Percentiles rank a stretch among this genome's conserved stretches.
These are phyloP conservation scores for Thysanoteuthis rhombus DNA, from an alignment of 2,888 invertebrate genomes.

Conservation along the genomic window DNA sequence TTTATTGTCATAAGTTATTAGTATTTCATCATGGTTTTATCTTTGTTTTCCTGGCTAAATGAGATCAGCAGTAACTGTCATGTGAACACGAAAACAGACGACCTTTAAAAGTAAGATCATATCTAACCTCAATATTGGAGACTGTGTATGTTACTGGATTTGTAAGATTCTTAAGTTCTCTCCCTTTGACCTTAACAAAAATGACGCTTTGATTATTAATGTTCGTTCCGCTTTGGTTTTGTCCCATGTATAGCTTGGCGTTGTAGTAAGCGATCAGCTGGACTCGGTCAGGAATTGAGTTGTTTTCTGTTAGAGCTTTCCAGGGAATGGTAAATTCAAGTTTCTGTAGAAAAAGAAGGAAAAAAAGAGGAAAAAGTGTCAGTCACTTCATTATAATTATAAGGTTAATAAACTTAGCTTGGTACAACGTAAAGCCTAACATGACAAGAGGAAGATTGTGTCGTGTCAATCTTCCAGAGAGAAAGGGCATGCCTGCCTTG, in stretches of 20 bases:
- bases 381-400: too few species aligned
- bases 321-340: background rate
- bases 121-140: slow-evolving; percentile 49
- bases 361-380: too few species aligned
- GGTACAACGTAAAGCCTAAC: too few species aligned
- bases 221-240: slow-evolving; percentile 25
- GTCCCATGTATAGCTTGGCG: slow-evolving; percentile 41
- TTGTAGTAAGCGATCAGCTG: slow-evolving; percentile 45
- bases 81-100: background rate
- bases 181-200: slow-evolving; percentile 50
- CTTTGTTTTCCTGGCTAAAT: too few species aligned
- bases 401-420: too few species aligned
- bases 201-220: slow-evolving; percentile 50
- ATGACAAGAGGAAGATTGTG: background rate
- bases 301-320: background rate
- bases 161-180: slow-evolving; percentile 45
- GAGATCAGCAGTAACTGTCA: background rate
- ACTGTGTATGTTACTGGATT: slow-evolving; percentile 50
- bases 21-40: too few species aligned
- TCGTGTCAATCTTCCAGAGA: too few species aligned
- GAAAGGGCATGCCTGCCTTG: background rate
- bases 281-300: slow-evolving; percentile 34
- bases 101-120: background rate
- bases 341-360: background rate
- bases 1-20: too few species aligned